A percentile compares a stretch with the other conserved stretches of the same genome.
These are phyloP conservation scores for Campoplex nolae DNA, from an alignment of 2,888 invertebrate species.

Conservation along the genomic window DNA sequence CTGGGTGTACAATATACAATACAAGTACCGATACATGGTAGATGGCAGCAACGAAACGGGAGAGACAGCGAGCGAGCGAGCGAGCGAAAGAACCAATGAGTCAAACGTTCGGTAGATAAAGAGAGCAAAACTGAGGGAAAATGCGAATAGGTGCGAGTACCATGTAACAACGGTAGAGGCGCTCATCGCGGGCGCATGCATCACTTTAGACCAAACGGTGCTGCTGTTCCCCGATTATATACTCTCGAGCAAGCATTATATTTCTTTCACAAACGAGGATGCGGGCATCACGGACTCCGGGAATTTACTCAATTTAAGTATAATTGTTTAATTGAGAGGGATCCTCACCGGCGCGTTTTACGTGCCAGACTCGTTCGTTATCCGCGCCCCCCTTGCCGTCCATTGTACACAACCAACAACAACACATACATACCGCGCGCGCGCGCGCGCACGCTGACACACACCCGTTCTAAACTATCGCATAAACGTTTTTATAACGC, in stretches of 20 bases:
- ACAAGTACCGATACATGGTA: neutral
- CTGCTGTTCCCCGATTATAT: conserved; percentile 10
- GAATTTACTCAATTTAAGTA: conserved; percentile 80
- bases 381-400: neutral
- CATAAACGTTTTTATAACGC: conserved; percentile 22
- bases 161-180: neutral
- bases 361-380: conserved; percentile 42
- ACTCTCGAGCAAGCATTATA: conserved; percentile 30
- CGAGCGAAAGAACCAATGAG: neutral
- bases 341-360: conserved; percentile 75
- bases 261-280: conserved; percentile 74
- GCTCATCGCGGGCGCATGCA: neutral
- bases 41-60: neutral
- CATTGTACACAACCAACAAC: neutral
- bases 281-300: conserved; percentile 76
- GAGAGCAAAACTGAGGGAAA: conserved; percentile 23
- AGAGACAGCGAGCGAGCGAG: neutral
- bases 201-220: neutral
- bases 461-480: conserved; percentile 4
- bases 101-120: neutral
- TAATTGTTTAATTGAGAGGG: conserved; percentile 81
- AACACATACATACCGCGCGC: neutral
- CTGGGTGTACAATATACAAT: conserved; percentile 22
- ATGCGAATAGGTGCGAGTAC: conserved; percentile 33
- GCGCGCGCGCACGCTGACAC: neutral